A percentile compares a stretch with the other conserved stretches of the same genome.
Evolutionary conservation across 2,113 vertebrate species (phyloP).

Genomic region (Calonectris borealis): DNA sequence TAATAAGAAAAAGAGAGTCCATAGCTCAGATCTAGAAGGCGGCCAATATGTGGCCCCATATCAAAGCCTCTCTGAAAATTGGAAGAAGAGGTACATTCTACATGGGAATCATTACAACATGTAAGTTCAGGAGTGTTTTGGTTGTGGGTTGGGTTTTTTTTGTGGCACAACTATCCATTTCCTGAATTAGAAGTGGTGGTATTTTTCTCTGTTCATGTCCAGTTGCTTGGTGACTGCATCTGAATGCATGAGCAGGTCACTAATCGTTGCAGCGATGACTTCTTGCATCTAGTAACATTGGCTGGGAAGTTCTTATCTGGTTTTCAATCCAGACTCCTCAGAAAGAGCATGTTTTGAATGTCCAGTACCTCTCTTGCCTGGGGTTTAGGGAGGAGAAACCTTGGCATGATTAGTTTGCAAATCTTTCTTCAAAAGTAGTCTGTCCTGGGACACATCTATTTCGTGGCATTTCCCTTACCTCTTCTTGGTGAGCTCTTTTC

Average conservation of each 20-base stretch:
- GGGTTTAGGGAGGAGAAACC: neutral
- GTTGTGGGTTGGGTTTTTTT: neutral
- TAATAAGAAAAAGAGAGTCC: neutral
- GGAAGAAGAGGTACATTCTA: conserved; percentile 70
- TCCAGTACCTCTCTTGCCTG: neutral
- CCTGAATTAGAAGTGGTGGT: neutral
- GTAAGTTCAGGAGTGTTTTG: conserved; percentile 60
- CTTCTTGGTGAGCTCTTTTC: neutral
- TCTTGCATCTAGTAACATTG: neutral
- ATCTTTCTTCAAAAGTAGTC: neutral
- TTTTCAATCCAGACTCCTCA: neutral
- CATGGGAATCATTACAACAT: conserved; percentile 74
- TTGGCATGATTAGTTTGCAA: neutral
- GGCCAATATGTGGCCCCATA: neutral
- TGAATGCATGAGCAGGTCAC: neutral
- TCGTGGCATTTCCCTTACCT: neutral
- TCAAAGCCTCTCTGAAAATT: conserved; percentile 58
- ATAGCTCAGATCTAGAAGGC: neutral
- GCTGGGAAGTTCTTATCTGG: neutral
- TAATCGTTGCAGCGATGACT: neutral
- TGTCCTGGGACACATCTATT: neutral
- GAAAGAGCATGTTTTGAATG: neutral
- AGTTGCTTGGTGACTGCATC: neutral
- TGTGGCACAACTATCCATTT: neutral
- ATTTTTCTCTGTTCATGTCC: neutral